phyloP scores from a whole-genome alignment of 2,113 vertebrate species.

The Rousettus leschenaultii region DNA sequence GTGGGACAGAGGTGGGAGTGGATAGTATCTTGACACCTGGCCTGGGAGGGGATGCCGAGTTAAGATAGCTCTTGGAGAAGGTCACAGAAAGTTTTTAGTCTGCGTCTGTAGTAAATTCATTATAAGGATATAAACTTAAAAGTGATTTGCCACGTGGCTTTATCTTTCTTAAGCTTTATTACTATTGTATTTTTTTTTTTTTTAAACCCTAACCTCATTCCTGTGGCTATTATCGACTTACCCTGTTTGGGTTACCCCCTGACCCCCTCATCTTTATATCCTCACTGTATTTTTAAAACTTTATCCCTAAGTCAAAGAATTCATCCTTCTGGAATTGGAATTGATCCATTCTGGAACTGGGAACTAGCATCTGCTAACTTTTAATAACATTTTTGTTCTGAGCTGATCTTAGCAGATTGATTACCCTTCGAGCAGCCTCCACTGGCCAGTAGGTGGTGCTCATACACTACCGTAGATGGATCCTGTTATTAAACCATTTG shows the following conservation, averaged over 20 bases:
- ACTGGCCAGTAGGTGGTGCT: conserved; percentile 35
- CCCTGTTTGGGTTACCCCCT: neutral
- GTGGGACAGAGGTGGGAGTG: no score
- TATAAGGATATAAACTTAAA: neutral
- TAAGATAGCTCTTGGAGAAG: neutral
- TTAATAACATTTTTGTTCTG: neutral
- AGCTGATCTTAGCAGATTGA: neutral
- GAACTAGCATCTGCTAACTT: neutral
- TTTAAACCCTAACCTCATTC: neutral
- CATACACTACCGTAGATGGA: neutral
- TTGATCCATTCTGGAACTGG: neutral
- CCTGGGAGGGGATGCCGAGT: neutral
- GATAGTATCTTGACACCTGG: neutral
- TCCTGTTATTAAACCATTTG: neutral
- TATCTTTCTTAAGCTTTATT: conserved; percentile 5
- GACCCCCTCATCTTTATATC: neutral
- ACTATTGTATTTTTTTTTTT: neutral
- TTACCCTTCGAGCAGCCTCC: neutral
- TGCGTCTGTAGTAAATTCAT: neutral
- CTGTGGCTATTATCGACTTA: neutral
- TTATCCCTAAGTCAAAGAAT: neutral
- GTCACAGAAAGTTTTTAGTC: neutral
- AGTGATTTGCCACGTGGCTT: neutral
- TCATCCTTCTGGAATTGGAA: neutral
- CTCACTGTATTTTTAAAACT: neutral